Evolutionary conservation across 2,113 vertebrate genomes (phyloP).

Genomic region (Salvator merianae): DNA sequence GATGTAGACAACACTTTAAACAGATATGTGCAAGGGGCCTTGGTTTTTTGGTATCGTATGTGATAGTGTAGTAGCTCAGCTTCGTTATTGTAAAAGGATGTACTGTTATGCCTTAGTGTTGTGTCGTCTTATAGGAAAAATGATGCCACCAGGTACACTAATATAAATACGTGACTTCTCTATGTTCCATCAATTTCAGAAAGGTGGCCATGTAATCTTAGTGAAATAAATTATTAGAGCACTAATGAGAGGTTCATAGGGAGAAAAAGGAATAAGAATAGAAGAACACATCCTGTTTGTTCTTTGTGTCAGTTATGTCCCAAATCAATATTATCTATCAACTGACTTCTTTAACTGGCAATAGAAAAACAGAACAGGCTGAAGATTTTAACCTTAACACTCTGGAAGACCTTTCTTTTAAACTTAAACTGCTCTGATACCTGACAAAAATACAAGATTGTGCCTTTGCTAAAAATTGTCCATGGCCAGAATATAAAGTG

Average conservation of each 20-base stretch:
- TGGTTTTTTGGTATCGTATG: background rate
- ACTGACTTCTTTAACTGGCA: background rate
- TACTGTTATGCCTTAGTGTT: background rate
- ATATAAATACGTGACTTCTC: background rate
- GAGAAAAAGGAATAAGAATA: background rate
- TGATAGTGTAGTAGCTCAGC: background rate
- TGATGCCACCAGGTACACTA: background rate
- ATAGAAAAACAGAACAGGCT: background rate
- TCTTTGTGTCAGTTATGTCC: background rate
- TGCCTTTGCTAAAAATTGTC: background rate
- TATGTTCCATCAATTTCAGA: background rate
- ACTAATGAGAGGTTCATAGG: background rate
- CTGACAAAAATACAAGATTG: no score
- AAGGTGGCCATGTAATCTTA: background rate
- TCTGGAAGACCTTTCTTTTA: background rate
- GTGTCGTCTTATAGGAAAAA: background rate
- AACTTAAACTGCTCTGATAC: background rate
- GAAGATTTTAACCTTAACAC: background rate
- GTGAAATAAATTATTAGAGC: background rate
- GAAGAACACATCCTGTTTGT: background rate
- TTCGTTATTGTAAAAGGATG: background rate
- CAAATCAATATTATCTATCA: background rate
- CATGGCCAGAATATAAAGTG: no score
- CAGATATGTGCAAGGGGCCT: background rate
- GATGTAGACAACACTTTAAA: background rate